phyloP scores from a whole-genome alignment of 1,140 invertebrate species.

The Hydropsyche tenuis region DNA sequence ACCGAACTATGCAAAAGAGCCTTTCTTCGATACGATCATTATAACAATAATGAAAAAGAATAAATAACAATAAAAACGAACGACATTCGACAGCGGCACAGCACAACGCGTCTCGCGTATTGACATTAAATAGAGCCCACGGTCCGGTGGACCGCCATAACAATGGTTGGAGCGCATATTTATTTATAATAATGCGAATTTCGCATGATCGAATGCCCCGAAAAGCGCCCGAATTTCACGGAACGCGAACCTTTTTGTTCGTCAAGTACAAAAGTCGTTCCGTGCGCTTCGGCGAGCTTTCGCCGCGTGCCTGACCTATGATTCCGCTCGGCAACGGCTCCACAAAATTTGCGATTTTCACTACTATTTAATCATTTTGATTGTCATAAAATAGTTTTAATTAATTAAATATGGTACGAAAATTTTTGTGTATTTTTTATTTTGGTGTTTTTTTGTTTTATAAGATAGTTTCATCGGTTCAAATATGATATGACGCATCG shows the following conservation, averaged over 20 bases:
- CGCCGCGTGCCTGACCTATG: slow-evolving; percentile 13
- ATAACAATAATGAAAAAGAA: no score
- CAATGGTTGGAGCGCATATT: background rate
- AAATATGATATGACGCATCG: no score
- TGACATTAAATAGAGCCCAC: slow-evolving; percentile 21
- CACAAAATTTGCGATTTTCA: no score
- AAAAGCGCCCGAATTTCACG: slow-evolving; percentile 44
- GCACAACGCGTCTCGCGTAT: no score
- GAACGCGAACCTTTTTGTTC: slow-evolving; percentile 38
- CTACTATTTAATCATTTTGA: no score
- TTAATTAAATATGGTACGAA: no score
- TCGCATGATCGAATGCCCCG: slow-evolving; percentile 9
- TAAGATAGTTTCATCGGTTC: no score
- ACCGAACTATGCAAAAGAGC: background rate
- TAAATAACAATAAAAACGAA: no score
- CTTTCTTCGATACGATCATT: background rate
- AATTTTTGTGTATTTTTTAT: no score
- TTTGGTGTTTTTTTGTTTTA: no score
- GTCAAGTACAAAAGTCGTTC: slow-evolving; percentile 11
- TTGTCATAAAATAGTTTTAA: no score
- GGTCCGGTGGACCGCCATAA: slow-evolving; percentile 13
- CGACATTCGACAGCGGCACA: no score
- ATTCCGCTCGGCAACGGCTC: background rate
- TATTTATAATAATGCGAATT: background rate
- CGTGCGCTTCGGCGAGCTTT: slow-evolving; percentile 1